phyloP scores from a whole-genome alignment of 2,888 invertebrate species.

The Charanyca ferruginea region DNA sequence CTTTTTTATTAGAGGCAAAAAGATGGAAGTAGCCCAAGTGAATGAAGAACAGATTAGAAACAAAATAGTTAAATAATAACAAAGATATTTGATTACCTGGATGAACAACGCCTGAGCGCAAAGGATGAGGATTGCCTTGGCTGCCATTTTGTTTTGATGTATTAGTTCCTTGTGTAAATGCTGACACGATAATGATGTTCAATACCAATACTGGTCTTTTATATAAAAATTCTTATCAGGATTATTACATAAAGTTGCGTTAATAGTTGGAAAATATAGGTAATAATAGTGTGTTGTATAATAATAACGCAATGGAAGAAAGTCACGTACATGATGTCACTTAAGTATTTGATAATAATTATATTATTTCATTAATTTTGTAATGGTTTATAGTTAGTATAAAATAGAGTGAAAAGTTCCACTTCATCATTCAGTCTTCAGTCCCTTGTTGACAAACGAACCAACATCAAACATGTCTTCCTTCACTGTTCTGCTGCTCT shows the following conservation, averaged over 20 bases:
- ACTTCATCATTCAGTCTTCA: slow-evolving; percentile 30
- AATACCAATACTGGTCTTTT: not conserved
- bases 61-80: no score
- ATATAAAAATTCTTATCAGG: slow-evolving; percentile 36
- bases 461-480: slow-evolving; percentile 69
- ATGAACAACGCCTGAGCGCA: slow-evolving; percentile 60
- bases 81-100: slow-evolving; percentile 48
- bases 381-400: slow-evolving; percentile 24
- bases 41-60: no score
- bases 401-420: not conserved
- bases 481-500: slow-evolving; percentile 68
- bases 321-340: slow-evolving; percentile 22
- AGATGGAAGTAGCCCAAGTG: not conserved
- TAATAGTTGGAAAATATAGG: slow-evolving; percentile 10
- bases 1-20: no score
- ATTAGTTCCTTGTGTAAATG: slow-evolving; percentile 15
- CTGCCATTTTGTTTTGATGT: slow-evolving; percentile 46
- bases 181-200: slow-evolving; percentile 37
- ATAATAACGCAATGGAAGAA: slow-evolving; percentile 1
- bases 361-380: not conserved
- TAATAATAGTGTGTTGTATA: slow-evolving; percentile 41
- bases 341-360: not conserved
- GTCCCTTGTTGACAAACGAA: slow-evolving; percentile 32
- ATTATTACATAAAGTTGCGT: slow-evolving; percentile 16
- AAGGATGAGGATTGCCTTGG: slow-evolving; percentile 45